These are phyloP conservation scores for Brachyopa scutellaris DNA, from an alignment of 2,888 invertebrate genomes.

Conservation along the genomic window DNA sequence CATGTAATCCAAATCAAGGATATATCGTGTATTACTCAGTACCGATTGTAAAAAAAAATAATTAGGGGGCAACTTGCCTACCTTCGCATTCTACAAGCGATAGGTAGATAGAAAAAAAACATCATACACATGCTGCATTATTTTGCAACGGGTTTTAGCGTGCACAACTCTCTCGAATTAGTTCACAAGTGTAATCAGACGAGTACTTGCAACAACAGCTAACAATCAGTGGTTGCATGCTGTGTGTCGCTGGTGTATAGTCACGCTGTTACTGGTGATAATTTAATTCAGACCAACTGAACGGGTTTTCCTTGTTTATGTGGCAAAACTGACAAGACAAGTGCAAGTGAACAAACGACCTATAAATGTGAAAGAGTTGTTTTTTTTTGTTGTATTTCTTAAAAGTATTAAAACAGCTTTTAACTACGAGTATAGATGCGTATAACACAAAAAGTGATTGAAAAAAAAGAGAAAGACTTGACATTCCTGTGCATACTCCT, in stretches of 20 bases:
- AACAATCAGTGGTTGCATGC: conserved; percentile 22
- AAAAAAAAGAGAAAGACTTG: too few species aligned
- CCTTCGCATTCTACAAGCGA: conserved; percentile 14
- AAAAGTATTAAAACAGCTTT: too few species aligned
- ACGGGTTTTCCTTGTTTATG: conserved; percentile 41
- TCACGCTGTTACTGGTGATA: not conserved
- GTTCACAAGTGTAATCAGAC: too few species aligned
- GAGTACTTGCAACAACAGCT: too few species aligned
- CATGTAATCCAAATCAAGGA: conserved; percentile 31
- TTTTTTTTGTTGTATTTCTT: too few species aligned
- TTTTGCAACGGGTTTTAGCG: conserved; percentile 35
- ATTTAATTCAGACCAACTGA: conserved; percentile 28
- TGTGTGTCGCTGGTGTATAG: not conserved
- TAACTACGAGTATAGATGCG: too few species aligned
- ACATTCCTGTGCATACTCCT: too few species aligned
- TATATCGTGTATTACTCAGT: too few species aligned
- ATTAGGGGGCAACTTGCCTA: conserved; percentile 1
- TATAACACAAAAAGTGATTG: too few species aligned
- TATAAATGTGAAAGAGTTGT: too few species aligned
- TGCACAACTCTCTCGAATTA: conserved; percentile 11
- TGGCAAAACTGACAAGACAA: conserved; percentile 44
- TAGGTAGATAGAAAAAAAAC: too few species aligned
- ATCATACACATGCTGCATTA: not conserved
- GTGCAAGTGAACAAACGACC: conserved; percentile 66
- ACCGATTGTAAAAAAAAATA: not conserved